Percentiles rank a stretch among this genome's conserved stretches.
Evolutionary conservation across 1,140 invertebrate species (phyloP).

Genomic region (Pseudachorutes palmiensis): DNA sequence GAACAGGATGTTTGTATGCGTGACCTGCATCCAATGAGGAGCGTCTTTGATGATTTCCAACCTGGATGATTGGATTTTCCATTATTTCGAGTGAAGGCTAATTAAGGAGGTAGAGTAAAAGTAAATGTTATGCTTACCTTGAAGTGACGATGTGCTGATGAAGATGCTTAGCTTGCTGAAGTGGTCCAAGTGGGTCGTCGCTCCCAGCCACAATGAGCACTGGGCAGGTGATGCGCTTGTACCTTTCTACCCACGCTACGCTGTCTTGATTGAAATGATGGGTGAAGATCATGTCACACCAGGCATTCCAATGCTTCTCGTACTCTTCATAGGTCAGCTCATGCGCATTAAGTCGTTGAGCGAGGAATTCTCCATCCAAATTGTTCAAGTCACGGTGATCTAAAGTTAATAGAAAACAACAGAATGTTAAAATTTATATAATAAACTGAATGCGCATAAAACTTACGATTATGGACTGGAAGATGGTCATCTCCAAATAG

Average conservation of each 20-base stretch:
- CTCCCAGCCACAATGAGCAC: neutral
- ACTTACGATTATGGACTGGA: neutral
- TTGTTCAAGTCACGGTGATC: neutral
- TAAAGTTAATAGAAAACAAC: neutral
- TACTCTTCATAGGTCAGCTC: neutral
- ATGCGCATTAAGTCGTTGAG: neutral
- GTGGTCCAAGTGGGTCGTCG: neutral
- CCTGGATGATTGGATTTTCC: neutral
- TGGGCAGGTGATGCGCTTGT: neutral
- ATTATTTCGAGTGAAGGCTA: neutral
- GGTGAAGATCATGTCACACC: neutral
- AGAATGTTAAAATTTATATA: neutral
- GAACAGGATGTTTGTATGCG: neutral
- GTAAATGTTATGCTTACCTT: neutral
- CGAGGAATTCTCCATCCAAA: neutral
- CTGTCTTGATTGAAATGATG: neutral
- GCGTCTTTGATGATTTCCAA: constrained; percentile 2
- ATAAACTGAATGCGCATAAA: neutral
- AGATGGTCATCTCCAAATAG: neutral
- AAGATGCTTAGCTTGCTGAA: neutral
- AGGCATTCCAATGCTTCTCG: neutral
- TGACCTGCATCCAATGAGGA: neutral
- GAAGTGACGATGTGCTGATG: neutral
- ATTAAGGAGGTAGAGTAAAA: neutral
- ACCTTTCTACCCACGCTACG: neutral